Evolutionary conservation across 2,888 invertebrate species (phyloP), one percentile per base, ranked within the genome.

Genomic region (Rugalucina vietnamica): DNA sequence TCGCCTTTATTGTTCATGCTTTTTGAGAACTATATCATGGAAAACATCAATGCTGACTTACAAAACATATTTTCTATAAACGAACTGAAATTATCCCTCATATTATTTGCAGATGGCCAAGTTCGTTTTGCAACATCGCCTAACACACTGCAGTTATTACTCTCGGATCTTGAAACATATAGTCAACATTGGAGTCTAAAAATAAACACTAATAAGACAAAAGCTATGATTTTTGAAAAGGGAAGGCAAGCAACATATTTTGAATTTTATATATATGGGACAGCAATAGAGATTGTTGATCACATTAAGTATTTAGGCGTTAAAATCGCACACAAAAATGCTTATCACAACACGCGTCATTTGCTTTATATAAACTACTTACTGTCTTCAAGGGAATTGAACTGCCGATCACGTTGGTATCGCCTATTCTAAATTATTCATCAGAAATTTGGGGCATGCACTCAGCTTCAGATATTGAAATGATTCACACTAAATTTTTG

Each of bases 101-200:
- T 70, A 3, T 21, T 70, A n/a, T 70, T 4, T 70, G 70, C 70
- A 36, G 70, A 70, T 21, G 70, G 36, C n/a, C 65, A 76, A 29
- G 32, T 39, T 12, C 29, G 37, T 1, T 76, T 65, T 21, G 39
- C 76, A 29, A 65, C 37, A 1, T 43, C 76, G 14, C 69, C 37
- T 4, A 39, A 14, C 36, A 29, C 43, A 5, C 54, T 65, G 14
- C 76, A 76, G 32, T 65, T 27, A 21, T 65, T 76, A 43, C 21
- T 76, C 37, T 65, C n/a, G 18, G 65, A 76, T 36, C 27, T 76
- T 27, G 69, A 65, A 18, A 21, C 27, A 18, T 76, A 76, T 39
- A 65, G 69, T 65, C 18, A 36, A 10, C 5, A 0, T n/a, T 43
- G 76, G 65, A 43, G 39, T 24, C 24, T 36, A 36, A 32, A 70